These are phyloP conservation scores for Pseudomyrmex flavicornis DNA, from an alignment of 1,140 invertebrate species.

Conservation along the genomic window DNA sequence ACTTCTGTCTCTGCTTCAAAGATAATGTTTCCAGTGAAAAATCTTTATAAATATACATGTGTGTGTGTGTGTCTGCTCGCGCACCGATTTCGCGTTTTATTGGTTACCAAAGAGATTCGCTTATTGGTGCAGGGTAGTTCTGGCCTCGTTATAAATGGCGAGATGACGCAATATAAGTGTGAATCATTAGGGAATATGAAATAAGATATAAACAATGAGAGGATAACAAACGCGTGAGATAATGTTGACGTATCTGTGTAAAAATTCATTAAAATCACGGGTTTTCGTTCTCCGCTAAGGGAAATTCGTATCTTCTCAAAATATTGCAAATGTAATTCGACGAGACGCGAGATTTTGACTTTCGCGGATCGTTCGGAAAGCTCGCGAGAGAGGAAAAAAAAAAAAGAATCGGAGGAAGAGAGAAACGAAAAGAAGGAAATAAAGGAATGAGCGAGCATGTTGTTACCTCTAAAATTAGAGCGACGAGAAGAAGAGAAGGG, in stretches of 20 bases:
- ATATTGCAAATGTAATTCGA: slow-evolving; percentile 9
- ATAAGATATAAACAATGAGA: no score
- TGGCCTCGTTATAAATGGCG: no score
- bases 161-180: no score
- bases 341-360: background rate
- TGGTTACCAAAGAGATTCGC: no score
- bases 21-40: no score
- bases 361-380: slow-evolving; percentile 13
- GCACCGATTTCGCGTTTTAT: no score
- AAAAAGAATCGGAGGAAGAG: background rate
- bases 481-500: slow-evolving; percentile 77
- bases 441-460: slow-evolving; percentile 57
- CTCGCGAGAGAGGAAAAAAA: background rate
- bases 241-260: background rate
- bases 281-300: background rate
- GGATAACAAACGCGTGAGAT: no score
- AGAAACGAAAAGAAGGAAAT: slow-evolving; percentile 26
- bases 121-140: no score
- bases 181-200: no score
- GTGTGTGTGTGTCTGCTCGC: no score
- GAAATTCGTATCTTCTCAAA: background rate
- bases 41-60: no score
- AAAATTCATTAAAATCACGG: background rate
- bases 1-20: no score
- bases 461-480: slow-evolving; percentile 82